These are phyloP conservation scores for Globodera rostochiensis DNA, from an alignment of 1,140 invertebrate genomes.

Conservation along the genomic window DNA sequence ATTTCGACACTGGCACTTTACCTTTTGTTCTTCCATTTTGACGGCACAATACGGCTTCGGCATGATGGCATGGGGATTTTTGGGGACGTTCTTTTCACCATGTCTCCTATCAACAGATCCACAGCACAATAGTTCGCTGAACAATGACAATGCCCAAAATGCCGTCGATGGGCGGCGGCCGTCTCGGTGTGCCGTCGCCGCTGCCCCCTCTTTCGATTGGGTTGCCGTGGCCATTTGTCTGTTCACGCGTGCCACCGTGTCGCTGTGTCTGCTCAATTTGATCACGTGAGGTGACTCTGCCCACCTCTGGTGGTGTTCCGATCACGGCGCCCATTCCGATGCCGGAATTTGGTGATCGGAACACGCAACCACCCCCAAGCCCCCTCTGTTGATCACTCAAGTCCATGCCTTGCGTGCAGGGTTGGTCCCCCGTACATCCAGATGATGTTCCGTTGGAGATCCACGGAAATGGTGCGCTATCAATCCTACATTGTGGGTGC, in stretches of 20 bases:
- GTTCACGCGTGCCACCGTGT: slow-evolving; percentile 35
- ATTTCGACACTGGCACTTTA: slow-evolving; percentile 19
- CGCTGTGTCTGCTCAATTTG: slow-evolving; percentile 47
- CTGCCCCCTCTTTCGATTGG: slow-evolving; percentile 35
- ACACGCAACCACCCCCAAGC: too few species aligned
- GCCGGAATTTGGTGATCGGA: too few species aligned
- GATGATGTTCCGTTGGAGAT: slow-evolving; percentile 52
- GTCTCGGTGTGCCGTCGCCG: too few species aligned
- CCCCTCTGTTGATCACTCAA: too few species aligned
- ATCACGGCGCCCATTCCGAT: too few species aligned
- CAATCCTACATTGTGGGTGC: slow-evolving; percentile 45
- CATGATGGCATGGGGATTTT: not conserved
- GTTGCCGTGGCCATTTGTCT: slow-evolving; percentile 50
- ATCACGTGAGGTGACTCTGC: slow-evolving; percentile 32
- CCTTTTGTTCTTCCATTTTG: slow-evolving; percentile 30
- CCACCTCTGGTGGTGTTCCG: not conserved
- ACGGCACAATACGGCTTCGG: slow-evolving; percentile 29
- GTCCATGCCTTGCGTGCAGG: not conserved
- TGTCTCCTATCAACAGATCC: too few species aligned
- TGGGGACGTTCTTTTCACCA: too few species aligned
- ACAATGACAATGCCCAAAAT: not conserved
- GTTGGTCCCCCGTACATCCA: slow-evolving; percentile 55
- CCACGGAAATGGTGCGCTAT: slow-evolving; percentile 44
- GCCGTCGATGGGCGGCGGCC: too few species aligned
- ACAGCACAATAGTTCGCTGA: too few species aligned